These are phyloP conservation scores for Corythaeola cristata DNA, from an alignment of 2,113 vertebrate species.

Conservation along the genomic window DNA sequence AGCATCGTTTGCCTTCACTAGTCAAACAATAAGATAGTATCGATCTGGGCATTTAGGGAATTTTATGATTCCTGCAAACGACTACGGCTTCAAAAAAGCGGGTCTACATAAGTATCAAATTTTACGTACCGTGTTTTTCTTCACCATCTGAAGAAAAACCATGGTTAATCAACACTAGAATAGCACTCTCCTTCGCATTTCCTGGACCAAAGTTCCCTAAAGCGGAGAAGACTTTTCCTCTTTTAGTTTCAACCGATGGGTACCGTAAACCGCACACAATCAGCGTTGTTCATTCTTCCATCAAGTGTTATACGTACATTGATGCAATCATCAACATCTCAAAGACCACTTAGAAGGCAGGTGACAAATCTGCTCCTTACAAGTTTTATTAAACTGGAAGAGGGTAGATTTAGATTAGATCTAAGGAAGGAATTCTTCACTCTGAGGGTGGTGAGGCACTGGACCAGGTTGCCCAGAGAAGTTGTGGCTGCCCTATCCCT, in stretches of 20 bases:
- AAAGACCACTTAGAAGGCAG: not conserved
- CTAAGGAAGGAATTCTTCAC: too few species aligned
- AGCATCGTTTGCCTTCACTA: not conserved
- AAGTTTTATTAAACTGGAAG: not conserved
- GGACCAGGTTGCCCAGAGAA: too few species aligned
- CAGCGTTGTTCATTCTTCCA: not conserved
- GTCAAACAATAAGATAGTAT: not conserved
- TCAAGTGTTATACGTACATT: too few species aligned
- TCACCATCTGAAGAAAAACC: not conserved
- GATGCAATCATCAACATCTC: not conserved
- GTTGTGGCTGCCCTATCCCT: too few species aligned
- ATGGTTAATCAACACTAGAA: rapidly evolving
- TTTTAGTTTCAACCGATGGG: not conserved
- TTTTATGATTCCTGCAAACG: not conserved
- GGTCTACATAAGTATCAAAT: not conserved
- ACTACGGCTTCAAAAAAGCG: not conserved
- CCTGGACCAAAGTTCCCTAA: not conserved
- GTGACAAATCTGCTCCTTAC: not conserved
- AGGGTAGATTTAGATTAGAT: too few species aligned
- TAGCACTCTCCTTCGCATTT: not conserved
- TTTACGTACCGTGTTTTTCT: not conserved
- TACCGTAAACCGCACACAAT: not conserved
- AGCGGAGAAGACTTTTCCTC: not conserved
- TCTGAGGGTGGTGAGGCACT: too few species aligned
- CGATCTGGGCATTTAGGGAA: not conserved